Base-by-base conservation (phyloP, 2,888 invertebrate genomes). In the Cataglyphis albicans region DNA sequence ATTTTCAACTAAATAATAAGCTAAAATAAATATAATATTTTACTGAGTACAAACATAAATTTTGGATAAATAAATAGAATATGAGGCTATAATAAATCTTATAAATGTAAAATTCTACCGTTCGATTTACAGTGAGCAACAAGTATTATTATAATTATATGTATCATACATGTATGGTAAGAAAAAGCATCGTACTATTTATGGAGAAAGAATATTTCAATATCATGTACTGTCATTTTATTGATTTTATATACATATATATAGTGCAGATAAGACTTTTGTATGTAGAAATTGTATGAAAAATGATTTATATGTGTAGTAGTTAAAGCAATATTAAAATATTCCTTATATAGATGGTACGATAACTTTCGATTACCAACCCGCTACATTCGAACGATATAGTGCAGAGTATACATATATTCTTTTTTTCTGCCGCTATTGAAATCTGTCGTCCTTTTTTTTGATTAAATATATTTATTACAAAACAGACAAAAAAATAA, bases 1-100 rank as follows among this genome's bases (percentile, higher is more conserved):
- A 80, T 73, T 74, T 59, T 74, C 76, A 57, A 70, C 6, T 21
- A 18, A 61, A 73, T 80, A 74, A 74, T 72, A 73, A 61, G 21
- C 41, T 78, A 78, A 73, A 18, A 59, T 73, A 70, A 67, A 76
- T 21, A 70, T 21, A 15, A 68, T 38, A 52, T 72, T 0, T 80
- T 44, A 80, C 74, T 59, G 10, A n/a, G n/a, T 35, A 21, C 18
- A 5, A 9, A 44, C 41, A 12, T 15, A 73, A 78, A n/a, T 41
- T 59, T 73, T 38, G 2, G 10, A 59, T 48, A 76, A 15, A 32
- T 41, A 70, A 80, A 44, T 21, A 64, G 41, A 65, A 68, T 35
- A 12, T 32, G 7, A 32, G 6, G 0, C n/a, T n/a, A 64, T 41
- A n/a, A 35, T 44, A 78, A 78, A 44, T n/a, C 41, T 41, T 59